These are phyloP conservation scores for Halotydeus destructor DNA, from an alignment of 1,140 invertebrate species.

Conservation along the genomic window DNA sequence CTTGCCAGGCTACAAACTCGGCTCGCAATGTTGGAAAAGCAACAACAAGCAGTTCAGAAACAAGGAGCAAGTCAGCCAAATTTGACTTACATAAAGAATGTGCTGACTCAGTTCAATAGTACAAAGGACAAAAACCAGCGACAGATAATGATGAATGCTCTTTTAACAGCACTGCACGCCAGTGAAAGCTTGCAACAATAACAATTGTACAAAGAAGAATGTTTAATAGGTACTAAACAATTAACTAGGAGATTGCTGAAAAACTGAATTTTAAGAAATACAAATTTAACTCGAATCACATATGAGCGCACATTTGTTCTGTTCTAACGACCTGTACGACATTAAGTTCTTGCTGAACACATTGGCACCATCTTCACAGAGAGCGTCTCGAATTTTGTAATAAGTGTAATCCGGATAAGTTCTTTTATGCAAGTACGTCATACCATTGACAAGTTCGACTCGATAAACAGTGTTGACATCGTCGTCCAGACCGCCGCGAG, in stretches of 20 bases:
- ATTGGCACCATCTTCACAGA: no score
- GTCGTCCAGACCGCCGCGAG: no score
- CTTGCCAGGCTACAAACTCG: constrained; percentile 5
- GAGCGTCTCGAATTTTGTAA: no score
- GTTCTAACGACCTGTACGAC: no score
- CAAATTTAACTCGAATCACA: no score
- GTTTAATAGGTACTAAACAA: not conserved
- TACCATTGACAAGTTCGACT: no score
- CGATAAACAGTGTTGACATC: no score
- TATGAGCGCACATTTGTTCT: no score
- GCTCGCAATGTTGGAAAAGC: constrained; percentile 8
- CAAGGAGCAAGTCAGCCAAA: constrained; percentile 4
- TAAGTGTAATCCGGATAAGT: no score
- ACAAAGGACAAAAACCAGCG: constrained; percentile 14
- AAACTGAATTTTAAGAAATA: no score
- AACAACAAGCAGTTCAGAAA: constrained; percentile 1
- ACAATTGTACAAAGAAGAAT: not conserved
- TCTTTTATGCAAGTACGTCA: no score
- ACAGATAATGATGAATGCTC: constrained; percentile 14
- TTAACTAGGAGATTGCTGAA: not conserved
- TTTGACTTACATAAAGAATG: constrained; percentile 14
- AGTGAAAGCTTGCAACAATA: not conserved
- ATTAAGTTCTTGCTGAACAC: no score
- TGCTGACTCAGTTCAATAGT: constrained; percentile 9
- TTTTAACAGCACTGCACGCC: constrained; percentile 4